Evolutionary conservation across 2,797 vertebrate genomes (phyloP).

Genomic region (Hyperoplus lanceolatus): DNA sequence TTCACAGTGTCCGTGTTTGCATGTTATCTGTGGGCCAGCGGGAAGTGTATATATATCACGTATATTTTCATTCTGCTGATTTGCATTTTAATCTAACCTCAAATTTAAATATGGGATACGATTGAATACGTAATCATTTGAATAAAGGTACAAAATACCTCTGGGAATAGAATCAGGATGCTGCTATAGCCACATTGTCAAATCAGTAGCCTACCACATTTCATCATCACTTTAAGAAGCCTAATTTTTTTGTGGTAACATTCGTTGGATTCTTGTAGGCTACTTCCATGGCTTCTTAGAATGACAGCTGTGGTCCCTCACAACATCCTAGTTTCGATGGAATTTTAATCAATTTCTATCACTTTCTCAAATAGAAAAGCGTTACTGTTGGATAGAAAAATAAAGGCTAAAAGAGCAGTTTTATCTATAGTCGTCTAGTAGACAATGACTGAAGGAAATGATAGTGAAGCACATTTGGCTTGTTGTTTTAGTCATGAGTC

Average conservation of each 20-base stretch:
- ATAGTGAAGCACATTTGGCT: slow-evolving; percentile 12
- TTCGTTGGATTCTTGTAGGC: background rate
- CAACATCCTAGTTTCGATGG: background rate
- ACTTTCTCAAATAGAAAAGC: background rate
- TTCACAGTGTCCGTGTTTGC: slow-evolving; percentile 16
- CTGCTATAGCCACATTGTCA: background rate
- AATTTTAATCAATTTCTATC: background rate
- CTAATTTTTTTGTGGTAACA: background rate
- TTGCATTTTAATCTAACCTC: background rate
- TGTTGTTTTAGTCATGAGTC: slow-evolving; percentile 29
- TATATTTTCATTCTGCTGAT: background rate
- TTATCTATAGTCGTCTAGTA: too few relatives aligned
- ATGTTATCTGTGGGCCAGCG: background rate
- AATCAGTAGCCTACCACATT: background rate
- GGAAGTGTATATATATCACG: background rate
- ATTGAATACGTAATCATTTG: background rate
- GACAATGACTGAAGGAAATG: slow-evolving; percentile 1
- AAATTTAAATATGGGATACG: background rate
- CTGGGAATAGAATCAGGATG: background rate
- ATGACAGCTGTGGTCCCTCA: background rate
- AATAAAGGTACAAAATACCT: background rate
- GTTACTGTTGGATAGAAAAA: background rate
- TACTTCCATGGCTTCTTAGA: background rate
- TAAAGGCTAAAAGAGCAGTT: too few relatives aligned
- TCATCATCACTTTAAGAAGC: too few relatives aligned